Conservation (phyloP, 2,888 invertebrate species). For the Netelia fuscicornis region DNA sequence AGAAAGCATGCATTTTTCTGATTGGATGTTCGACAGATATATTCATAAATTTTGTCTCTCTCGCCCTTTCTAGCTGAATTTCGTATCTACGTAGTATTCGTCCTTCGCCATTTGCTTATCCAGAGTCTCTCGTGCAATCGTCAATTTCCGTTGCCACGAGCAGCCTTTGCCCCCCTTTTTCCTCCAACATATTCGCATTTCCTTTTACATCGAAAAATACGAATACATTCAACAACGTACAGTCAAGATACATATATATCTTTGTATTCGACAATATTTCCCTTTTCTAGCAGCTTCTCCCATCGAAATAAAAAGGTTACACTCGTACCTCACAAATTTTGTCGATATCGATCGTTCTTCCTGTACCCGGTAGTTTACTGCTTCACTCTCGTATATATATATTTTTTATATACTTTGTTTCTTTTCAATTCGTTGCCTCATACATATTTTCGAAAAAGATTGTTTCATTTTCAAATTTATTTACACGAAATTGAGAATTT, state of each 20-base stretch:
- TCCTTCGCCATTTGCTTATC: conserved; percentile 30
- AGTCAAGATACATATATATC: not conserved
- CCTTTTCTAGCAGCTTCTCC: not conserved
- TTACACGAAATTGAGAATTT: no score
- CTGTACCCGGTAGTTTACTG: not conserved
- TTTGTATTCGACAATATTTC: not conserved
- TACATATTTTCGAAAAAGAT: no score
- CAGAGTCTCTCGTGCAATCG: conserved; percentile 13
- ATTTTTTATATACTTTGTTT: no score
- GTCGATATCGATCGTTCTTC: not conserved
- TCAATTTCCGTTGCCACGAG: conserved; percentile 36
- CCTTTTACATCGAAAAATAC: conserved; percentile 22
- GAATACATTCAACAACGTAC: not conserved
- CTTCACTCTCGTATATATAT: no score
- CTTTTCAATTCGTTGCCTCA: no score
- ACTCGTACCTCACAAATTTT: not conserved
- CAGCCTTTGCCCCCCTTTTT: not conserved
- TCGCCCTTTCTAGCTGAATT: conserved; percentile 3
- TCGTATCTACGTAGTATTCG: not conserved
- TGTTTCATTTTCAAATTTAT: no score
- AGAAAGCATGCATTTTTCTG: conserved; percentile 41
- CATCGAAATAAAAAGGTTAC: not conserved
- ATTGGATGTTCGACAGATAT: conserved; percentile 21
- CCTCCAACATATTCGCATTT: conserved; percentile 16
- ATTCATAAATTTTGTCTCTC: not conserved